Conservation (phyloP, 2,113 vertebrate species). For the Tapirus terrestris region DNA sequence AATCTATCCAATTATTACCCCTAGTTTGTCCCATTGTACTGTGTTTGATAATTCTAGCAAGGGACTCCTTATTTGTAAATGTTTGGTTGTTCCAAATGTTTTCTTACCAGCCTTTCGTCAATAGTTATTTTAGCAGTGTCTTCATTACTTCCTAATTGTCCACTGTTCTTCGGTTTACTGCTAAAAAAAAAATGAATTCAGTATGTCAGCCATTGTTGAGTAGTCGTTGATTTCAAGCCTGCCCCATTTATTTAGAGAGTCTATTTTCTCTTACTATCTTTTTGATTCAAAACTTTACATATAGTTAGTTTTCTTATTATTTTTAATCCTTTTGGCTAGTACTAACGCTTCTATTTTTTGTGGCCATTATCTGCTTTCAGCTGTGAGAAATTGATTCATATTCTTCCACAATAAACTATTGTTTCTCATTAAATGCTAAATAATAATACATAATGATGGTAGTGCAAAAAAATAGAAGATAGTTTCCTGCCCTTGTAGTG, state of each 20-base stretch:
- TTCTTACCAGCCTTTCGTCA: constrained; percentile 61
- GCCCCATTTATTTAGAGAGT: constrained; percentile 54
- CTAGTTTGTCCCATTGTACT: constrained; percentile 37
- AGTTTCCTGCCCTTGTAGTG: constrained; percentile 42
- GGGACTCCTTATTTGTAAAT: constrained; percentile 69
- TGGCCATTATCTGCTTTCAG: constrained; percentile 67
- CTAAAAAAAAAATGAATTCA: constrained; percentile 19
- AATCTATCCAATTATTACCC: constrained; percentile 20
- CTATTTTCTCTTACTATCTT: constrained; percentile 66
- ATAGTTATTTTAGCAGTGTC: constrained; percentile 65
- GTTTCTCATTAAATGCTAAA: constrained; percentile 61
- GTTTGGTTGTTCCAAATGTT: constrained; percentile 52
- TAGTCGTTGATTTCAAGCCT: constrained; percentile 69
- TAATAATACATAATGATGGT: constrained; percentile 58
- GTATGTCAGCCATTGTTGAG: constrained; percentile 67
- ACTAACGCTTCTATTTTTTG: constrained; percentile 53
- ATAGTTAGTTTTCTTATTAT: constrained; percentile 67
- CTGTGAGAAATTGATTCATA: constrained; percentile 67
- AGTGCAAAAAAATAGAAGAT: constrained; percentile 43
- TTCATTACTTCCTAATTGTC: constrained; percentile 72
- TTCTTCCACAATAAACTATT: constrained; percentile 50
- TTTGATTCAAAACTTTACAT: constrained; percentile 68
- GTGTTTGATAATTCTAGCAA: constrained; percentile 61
- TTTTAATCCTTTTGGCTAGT: constrained; percentile 62
- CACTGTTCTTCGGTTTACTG: constrained; percentile 54